Percentiles rank a stretch among this genome's conserved stretches.
These are phyloP conservation scores for Epistrophe eligans DNA, from an alignment of 2,888 invertebrate genomes.

Conservation along the genomic window DNA sequence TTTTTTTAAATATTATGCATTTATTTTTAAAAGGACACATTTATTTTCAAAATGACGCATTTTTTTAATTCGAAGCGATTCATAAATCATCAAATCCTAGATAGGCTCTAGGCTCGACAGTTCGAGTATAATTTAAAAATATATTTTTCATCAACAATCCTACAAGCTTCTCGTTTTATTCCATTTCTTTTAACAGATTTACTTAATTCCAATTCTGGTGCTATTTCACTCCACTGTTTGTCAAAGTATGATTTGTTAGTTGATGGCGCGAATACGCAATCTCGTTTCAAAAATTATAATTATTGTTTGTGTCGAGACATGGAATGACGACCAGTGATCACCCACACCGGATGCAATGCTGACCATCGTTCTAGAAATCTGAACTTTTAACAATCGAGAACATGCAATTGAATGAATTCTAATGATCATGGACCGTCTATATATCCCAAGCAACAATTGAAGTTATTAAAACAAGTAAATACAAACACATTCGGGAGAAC, in stretches of 20 bases:
- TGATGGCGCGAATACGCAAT: constrained; percentile 59
- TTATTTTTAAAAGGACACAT: too few relatives aligned
- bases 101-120: too few relatives aligned
- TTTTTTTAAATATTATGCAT: too few relatives aligned
- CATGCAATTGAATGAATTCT: constrained; percentile 10
- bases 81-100: too few relatives aligned
- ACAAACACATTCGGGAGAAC: not conserved
- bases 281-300: constrained; percentile 45
- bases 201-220: not conserved
- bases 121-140: too few relatives aligned
- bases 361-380: constrained; percentile 60
- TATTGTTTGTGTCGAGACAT: constrained; percentile 22
- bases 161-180: too few relatives aligned
- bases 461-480: not conserved
- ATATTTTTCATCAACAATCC: too few relatives aligned
- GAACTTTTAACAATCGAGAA: constrained; percentile 39
- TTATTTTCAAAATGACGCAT: too few relatives aligned
- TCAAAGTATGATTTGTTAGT: constrained; percentile 55
- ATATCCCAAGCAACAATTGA: not conserved
- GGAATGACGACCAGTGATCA: constrained; percentile 44
- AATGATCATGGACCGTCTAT: not conserved
- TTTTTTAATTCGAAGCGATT: too few relatives aligned
- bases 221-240: not conserved
- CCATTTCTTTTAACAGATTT: not conserved
- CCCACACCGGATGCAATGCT: constrained; percentile 61